A percentile compares a stretch with the other conserved stretches of the same genome.
phyloP scores from a whole-genome alignment of 2,113 vertebrate species.

The Salvelinus fontinalis region DNA sequence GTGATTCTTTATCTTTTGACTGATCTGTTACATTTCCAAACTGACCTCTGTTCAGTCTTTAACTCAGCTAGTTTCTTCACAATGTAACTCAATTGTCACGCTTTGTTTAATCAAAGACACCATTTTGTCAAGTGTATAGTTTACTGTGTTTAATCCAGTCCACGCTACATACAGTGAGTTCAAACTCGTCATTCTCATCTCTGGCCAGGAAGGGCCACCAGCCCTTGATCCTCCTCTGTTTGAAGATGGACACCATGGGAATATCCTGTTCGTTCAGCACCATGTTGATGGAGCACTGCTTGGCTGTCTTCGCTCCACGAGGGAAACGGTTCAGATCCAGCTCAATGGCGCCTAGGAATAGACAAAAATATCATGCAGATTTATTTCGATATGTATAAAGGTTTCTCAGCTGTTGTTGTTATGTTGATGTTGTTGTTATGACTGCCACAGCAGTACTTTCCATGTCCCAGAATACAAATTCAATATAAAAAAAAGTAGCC shows the following conservation, averaged over 20 bases:
- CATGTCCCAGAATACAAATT: background rate
- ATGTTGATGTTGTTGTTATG: too few relatives aligned
- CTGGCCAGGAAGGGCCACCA: conserved; percentile 97
- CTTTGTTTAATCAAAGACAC: too few relatives aligned
- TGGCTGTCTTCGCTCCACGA: conserved; percentile 92
- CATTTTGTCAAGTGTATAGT: too few relatives aligned
- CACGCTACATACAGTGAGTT: conserved; percentile 81
- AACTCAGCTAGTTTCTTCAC: background rate
- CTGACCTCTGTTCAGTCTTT: background rate
- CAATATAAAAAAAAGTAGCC: background rate
- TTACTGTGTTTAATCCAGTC: too few relatives aligned
- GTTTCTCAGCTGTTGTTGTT: background rate
- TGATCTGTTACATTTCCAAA: too few relatives aligned
- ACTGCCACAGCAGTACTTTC: background rate
- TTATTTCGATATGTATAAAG: background rate
- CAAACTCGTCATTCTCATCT: conserved; percentile 93
- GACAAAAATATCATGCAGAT: background rate
- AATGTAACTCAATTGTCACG: too few relatives aligned
- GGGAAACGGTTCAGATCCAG: conserved; percentile 93
- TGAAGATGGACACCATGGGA: conserved; percentile 96
- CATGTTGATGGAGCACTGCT: conserved; percentile 93
- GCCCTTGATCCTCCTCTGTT: conserved; percentile 96
- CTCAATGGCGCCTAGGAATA: conserved; percentile 86
- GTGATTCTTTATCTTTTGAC: too few relatives aligned
- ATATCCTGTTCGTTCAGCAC: conserved; percentile 86